phyloP scores from a whole-genome alignment of 2,113 vertebrate genomes.

The Podarcis raffonei region DNA sequence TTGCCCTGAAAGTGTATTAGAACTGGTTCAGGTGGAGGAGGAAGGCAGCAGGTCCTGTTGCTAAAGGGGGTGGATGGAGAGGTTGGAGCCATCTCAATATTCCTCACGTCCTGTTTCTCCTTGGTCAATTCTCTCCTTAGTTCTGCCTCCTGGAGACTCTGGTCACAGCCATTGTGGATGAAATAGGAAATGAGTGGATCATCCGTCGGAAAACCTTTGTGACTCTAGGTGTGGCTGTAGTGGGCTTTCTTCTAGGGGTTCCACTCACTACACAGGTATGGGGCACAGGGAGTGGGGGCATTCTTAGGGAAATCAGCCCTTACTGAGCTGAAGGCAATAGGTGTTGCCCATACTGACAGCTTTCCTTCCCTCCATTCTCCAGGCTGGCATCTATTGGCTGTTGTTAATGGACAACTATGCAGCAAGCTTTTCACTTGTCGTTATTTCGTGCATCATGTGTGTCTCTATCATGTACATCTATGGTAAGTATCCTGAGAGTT shows the following conservation, averaged over 20 bases:
- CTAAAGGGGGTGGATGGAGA: too few relatives aligned
- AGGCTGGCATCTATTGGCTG: slow-evolving; percentile 99
- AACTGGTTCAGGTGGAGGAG: background rate
- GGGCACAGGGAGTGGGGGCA: background rate
- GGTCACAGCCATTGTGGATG: slow-evolving; percentile 95
- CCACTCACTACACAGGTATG: slow-evolving; percentile 91
- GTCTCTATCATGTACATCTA: slow-evolving; percentile 97
- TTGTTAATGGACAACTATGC: slow-evolving; percentile 98
- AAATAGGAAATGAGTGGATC: slow-evolving; percentile 97
- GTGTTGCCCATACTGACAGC: background rate
- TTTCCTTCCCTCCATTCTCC: background rate
- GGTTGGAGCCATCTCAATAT: background rate
- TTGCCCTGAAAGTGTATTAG: background rate
- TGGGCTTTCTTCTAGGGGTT: slow-evolving; percentile 91
- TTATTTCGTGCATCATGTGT: slow-evolving; percentile 99
- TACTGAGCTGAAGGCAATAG: background rate
- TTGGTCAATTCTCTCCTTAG: slow-evolving; percentile 61
- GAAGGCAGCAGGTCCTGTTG: background rate
- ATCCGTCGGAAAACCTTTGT: slow-evolving; percentile 90
- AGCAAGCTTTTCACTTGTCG: slow-evolving; percentile 94
- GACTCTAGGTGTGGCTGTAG: slow-evolving; percentile 87
- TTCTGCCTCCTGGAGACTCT: slow-evolving; percentile 96
- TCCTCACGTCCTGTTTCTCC: background rate
- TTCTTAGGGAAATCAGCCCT: background rate
- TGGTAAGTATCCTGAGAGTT: slow-evolving; percentile 77